These are phyloP conservation scores for Spermophilus dauricus DNA, from an alignment of 2,113 vertebrate species.

Conservation along the genomic window DNA sequence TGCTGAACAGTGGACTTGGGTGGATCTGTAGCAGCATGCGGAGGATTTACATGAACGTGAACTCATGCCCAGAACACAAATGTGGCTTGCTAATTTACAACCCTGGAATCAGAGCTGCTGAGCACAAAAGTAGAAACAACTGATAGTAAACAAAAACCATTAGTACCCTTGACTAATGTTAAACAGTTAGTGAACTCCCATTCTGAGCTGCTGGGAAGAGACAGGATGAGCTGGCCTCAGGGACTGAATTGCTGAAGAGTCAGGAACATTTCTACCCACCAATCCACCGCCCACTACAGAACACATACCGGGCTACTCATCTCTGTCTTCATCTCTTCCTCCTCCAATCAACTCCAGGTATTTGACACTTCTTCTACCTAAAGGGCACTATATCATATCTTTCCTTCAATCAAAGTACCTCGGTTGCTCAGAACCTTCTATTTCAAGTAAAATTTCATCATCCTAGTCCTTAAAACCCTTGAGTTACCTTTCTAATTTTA, in stretches of 20 bases:
- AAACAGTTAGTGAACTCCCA: not conserved
- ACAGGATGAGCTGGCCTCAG: not conserved
- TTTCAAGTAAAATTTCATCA: not conserved
- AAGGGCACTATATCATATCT: not conserved
- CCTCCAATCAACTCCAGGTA: not conserved
- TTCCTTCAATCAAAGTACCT: not conserved
- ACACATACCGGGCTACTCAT: not conserved
- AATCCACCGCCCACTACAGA: accelerated
- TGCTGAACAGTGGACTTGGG: constrained; percentile 62
- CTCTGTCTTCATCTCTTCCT: not conserved
- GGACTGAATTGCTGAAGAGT: not conserved
- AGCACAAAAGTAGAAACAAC: not conserved
- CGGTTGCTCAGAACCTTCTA: not conserved
- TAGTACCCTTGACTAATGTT: not conserved
- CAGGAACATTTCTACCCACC: accelerated
- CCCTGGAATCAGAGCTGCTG: constrained; percentile 11
- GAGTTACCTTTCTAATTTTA: not conserved
- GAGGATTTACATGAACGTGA: constrained; percentile 81
- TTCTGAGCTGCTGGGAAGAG: not conserved
- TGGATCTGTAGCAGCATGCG: constrained; percentile 79
- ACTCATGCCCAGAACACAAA: constrained; percentile 76
- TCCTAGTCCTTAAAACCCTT: not conserved
- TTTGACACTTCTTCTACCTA: not conserved
- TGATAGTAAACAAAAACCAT: constrained; percentile 18
- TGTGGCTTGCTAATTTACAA: constrained; percentile 69